These are phyloP conservation scores for Psylliodes chrysocephalus DNA, from an alignment of 2,888 invertebrate genomes.

Conservation along the genomic window DNA sequence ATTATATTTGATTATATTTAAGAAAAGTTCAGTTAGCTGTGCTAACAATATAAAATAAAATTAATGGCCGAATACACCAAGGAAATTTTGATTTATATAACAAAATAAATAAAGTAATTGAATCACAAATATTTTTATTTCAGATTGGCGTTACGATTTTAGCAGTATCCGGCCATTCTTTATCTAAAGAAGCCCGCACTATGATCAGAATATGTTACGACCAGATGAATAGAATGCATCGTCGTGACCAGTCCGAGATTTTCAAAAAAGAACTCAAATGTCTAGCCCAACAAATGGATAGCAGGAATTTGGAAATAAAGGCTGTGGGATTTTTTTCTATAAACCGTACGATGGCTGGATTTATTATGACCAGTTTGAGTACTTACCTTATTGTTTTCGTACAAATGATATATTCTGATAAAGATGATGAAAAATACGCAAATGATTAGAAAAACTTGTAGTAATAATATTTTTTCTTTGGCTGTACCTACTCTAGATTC, in stretches of 20 bases:
- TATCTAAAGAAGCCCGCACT: neutral
- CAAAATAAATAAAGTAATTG: too few relatives aligned
- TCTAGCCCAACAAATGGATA: neutral
- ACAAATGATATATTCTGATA: neutral
- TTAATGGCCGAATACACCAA: too few relatives aligned
- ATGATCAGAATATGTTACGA: neutral
- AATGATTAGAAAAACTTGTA: too few relatives aligned
- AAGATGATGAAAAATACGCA: neutral
- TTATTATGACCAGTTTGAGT: neutral
- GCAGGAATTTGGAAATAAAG: neutral
- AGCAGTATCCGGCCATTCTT: neutral
- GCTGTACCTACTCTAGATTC: too few relatives aligned
- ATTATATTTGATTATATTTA: too few relatives aligned
- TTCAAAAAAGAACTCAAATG: neutral
- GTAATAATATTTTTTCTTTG: too few relatives aligned
- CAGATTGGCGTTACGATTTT: neutral
- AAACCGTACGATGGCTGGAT: neutral
- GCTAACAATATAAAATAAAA: too few relatives aligned
- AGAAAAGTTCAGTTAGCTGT: too few relatives aligned
- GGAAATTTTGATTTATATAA: too few relatives aligned
- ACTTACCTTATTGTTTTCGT: neutral
- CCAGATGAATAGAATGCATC: neutral
- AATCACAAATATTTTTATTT: too few relatives aligned
- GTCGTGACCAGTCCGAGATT: neutral
- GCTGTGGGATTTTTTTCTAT: neutral